phyloP scores from a whole-genome alignment of 2,888 invertebrate species.

The Druceiella hillmani region DNA sequence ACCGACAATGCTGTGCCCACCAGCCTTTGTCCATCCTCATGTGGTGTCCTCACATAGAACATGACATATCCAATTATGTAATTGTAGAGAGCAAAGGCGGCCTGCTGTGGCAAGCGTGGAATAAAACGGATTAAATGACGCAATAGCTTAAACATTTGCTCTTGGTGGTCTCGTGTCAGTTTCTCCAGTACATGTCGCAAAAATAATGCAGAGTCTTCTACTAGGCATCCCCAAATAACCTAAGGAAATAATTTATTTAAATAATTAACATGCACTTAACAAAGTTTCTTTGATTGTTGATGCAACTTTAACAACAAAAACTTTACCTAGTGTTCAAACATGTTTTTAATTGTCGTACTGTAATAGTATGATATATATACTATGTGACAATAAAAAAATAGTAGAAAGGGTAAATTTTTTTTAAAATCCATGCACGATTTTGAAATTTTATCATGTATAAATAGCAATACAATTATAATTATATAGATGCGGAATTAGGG shows the following conservation, averaged over 20 bases:
- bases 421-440: too few species aligned
- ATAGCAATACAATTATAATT: too few species aligned
- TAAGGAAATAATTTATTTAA: constrained; percentile 31
- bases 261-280: background rate
- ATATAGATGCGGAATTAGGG: too few species aligned
- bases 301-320: too few species aligned
- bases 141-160: constrained; percentile 88
- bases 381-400: too few species aligned
- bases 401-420: too few species aligned
- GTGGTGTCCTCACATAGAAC: constrained; percentile 97
- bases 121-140: constrained; percentile 91
- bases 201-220: constrained; percentile 96
- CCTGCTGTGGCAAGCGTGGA: constrained; percentile 90
- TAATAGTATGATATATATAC: too few species aligned
- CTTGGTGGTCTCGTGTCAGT: constrained; percentile 88
- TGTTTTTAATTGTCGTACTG: too few species aligned
- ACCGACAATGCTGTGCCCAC: constrained; percentile 93
- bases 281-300: too few species aligned
- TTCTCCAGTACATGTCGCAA: constrained; percentile 93
- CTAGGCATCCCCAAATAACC: constrained; percentile 96
- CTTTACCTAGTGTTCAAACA: too few species aligned
- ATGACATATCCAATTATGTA: constrained; percentile 99
- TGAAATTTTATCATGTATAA: too few species aligned
- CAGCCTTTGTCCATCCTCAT: constrained; percentile 91
- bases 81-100: constrained; percentile 96